Evolutionary conservation across 2,113 vertebrate genomes (phyloP).

Genomic region (Centropus bengalensis): DNA sequence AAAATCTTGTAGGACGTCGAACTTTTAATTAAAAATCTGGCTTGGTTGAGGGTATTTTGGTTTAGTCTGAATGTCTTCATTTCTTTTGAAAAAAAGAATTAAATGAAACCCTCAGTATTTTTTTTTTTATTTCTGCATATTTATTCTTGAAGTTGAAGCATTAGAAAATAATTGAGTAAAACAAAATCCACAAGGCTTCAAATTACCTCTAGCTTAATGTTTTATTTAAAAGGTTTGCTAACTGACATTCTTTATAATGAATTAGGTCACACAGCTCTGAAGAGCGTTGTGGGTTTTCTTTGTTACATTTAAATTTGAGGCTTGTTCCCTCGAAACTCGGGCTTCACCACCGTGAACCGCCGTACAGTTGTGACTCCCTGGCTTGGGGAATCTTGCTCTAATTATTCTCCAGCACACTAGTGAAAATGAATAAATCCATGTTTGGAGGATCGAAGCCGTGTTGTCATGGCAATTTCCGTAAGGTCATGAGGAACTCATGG

Average conservation of each 20-base stretch:
- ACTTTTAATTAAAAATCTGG: conserved; percentile 52
- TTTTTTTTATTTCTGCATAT: conserved; percentile 44
- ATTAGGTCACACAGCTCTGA: conserved; percentile 47
- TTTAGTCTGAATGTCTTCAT: conserved; percentile 41
- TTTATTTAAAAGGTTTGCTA: conserved; percentile 73
- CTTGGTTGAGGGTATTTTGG: conserved; percentile 27
- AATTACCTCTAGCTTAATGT: conserved; percentile 73
- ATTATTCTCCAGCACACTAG: conserved; percentile 55
- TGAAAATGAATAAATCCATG: conserved; percentile 48
- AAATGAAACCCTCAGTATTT: conserved; percentile 34
- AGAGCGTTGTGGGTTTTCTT: conserved; percentile 36
- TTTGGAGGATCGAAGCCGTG: conserved; percentile 42
- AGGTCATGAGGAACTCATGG: conserved; percentile 57
- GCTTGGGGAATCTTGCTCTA: conserved; percentile 46
- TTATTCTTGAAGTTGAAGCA: conserved; percentile 66
- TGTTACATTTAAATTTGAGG: conserved; percentile 52
- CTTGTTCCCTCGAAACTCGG: conserved; percentile 33
- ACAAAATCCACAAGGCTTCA: conserved; percentile 74
- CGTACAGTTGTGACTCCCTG: not conserved
- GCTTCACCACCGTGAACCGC: not conserved
- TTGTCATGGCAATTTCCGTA: conserved; percentile 60
- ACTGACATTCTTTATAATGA: conserved; percentile 61
- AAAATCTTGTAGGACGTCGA: conserved; percentile 21
- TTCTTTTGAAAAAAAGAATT: conserved; percentile 37
- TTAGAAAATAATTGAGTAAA: conserved; percentile 74